Base-by-base conservation (phyloP, 1,140 invertebrate genomes). In the Drosophila pachea region DNA sequence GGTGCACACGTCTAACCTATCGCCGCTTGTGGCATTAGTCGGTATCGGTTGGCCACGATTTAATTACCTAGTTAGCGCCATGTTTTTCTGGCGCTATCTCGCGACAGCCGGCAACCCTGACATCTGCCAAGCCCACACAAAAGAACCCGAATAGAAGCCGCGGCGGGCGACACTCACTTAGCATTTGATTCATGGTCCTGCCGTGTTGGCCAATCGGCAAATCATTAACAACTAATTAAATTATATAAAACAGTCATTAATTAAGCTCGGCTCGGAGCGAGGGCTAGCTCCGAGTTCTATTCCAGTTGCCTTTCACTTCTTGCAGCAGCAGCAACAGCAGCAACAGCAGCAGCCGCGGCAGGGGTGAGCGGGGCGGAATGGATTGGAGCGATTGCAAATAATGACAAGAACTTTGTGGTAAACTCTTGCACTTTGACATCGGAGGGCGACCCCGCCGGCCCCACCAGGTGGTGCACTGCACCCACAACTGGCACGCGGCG, bases 161-260 rank as follows among this genome's bases (percentile, higher is more conserved):
- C 9, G 16, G 49, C 32, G 60, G 48, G 58, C 55, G 42, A 59
- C 73, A 74, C 68, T 81, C 70, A 76, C 76, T 78, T 74, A 68
- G 67, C 78, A 79, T 71, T 73, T 84, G 61, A 78, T 82, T 82
- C 71, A 82, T 72, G 72, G 73, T 59, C 56, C 43, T 58, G 47
- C 73, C 64, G 68, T 74, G 73, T 59, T 48, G 53, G 71, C 65
- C 69, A 84, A 86, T 86, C 76, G 67, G 81, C 69, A 67, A 84
- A 84, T 84, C 79, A 86, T 84, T 84, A 84, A 84, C 79, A 84
- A 84, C 79, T 84, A 84, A 84, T 84, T 84, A 84, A 84, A 84
- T 76, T 84, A 84, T 86, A 84, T 74, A 79, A 84, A 84, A 68
- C 73, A 86, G 76, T 63, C 76, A 84, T 84, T 84, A 84, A 86